Base-by-base conservation (phyloP, 2,113 vertebrate species). In the Leucopsar rothschildi region DNA sequence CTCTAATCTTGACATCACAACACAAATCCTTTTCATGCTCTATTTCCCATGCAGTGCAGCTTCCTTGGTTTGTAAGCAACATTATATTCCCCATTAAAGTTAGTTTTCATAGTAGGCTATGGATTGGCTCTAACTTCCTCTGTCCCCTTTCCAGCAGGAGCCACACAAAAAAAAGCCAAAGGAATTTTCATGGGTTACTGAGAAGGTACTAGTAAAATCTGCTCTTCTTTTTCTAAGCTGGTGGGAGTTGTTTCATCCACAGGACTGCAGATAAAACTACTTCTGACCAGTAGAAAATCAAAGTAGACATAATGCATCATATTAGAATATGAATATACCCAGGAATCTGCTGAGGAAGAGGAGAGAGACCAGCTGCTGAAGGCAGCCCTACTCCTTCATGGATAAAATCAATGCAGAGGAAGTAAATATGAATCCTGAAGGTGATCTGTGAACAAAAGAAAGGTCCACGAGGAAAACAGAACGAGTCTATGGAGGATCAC, bases 1-100 rank as follows among this genome's bases (percentile, higher is more conserved):
- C 86, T 91, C 93, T 95, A 97, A 97, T 97, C 95, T 96, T 88
- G 18, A 95, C 95, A 97, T 97, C 97, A 94, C 82, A 95, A 96
- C 94, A 94, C 88, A 97, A 96, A 97, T 94, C 79, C 94, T 96
- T 97, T 97, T 95, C 95, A 97, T 75, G 97, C 96, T 97, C 97
- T 95, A 91, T 93, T 98, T 97, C 95, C 96, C 92, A 61, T 40
- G 81, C 64, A 80, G 64, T 44, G 23, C 84, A 94, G 84, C 84
- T 93, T 93, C 94, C 66, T 90, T 49, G 45, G 71, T 93, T 94
- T 80, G 57, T 81, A 97, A 96, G 91, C 96, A 97, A 85, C 90
- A 56, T 94, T 88, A 75, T 82, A 95, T 84, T 79, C 95, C 44
- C 91, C 69, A 75, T 75, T 79, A 65, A 91, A 97, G 84, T 77